A percentile compares a stretch with the other conserved stretches of the same genome.
Conservation (phyloP, 2,888 invertebrate genomes). For the Leptopilina syphax region DNA sequence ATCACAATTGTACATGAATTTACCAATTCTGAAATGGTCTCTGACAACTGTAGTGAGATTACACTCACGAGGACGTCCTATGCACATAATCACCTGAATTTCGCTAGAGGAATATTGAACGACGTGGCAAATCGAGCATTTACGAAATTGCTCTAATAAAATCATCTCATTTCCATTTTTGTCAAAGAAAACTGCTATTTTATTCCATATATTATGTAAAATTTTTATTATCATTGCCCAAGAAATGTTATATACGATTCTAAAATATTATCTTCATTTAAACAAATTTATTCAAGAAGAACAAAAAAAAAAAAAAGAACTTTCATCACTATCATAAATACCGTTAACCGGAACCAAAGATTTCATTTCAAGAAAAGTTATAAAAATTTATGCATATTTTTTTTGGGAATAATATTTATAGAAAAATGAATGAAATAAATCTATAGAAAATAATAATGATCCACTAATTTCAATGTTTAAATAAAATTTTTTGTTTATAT, state of each 20-base stretch:
- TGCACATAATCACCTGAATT: conserved; percentile 29
- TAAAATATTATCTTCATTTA: not conserved
- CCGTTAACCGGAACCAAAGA: too few relatives aligned
- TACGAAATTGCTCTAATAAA: conserved; percentile 23
- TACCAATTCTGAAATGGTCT: not conserved
- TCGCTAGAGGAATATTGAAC: conserved; percentile 17
- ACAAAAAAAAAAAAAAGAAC: not conserved
- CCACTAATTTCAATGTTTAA: too few relatives aligned
- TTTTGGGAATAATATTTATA: too few relatives aligned
- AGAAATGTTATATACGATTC: not conserved
- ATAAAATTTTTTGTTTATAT: too few relatives aligned
- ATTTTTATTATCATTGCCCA: conserved; percentile 1
- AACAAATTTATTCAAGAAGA: not conserved
- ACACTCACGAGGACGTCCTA: conserved; percentile 13
- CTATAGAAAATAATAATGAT: too few relatives aligned
- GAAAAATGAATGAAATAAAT: too few relatives aligned
- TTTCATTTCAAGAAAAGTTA: too few relatives aligned
- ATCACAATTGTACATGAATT: not conserved
- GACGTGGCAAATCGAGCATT: conserved; percentile 15
- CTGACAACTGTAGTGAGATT: not conserved
- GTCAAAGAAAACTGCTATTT: not conserved
- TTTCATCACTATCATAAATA: not conserved
- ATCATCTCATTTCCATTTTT: conserved; percentile 8
- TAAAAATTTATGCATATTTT: too few relatives aligned
- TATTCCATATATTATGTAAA: conserved; percentile 2